Evolutionary conservation across 2,797 vertebrate species (phyloP).

Genomic region (Mergus octosetaceus): DNA sequence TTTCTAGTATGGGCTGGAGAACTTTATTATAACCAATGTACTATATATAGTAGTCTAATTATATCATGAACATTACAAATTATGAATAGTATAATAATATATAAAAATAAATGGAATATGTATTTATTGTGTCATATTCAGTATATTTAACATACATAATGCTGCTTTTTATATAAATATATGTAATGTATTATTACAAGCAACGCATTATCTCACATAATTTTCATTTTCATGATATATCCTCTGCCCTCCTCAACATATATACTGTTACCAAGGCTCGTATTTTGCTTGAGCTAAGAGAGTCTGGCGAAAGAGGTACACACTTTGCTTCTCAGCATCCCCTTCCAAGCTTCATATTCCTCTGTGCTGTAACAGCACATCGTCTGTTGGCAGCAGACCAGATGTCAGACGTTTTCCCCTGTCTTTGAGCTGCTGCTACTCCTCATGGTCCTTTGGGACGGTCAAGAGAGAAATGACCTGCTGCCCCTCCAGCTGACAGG

Average conservation of each 20-base stretch:
- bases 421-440: not conserved
- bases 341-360: not conserved
- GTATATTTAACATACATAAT: not conserved
- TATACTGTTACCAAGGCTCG: not conserved
- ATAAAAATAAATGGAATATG: not conserved
- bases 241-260: not conserved
- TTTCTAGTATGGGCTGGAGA: not conserved
- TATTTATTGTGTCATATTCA: not conserved
- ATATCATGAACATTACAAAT: not conserved
- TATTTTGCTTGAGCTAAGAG: not conserved
- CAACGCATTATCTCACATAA: not conserved
- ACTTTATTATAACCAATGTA: not conserved
- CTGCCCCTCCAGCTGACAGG: not conserved
- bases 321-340: not conserved
- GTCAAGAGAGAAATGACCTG: not conserved
- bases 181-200: not conserved
- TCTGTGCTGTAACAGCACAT: not conserved
- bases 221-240: not conserved
- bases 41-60: not conserved
- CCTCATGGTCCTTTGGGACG: not conserved
- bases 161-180: not conserved
- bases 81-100: not conserved
- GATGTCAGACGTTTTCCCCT: rapidly evolving
- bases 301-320: not conserved
- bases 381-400: not conserved